Evolutionary conservation across 2,888 invertebrate genomes (phyloP).

Genomic region (Sussaba pulchella): DNA sequence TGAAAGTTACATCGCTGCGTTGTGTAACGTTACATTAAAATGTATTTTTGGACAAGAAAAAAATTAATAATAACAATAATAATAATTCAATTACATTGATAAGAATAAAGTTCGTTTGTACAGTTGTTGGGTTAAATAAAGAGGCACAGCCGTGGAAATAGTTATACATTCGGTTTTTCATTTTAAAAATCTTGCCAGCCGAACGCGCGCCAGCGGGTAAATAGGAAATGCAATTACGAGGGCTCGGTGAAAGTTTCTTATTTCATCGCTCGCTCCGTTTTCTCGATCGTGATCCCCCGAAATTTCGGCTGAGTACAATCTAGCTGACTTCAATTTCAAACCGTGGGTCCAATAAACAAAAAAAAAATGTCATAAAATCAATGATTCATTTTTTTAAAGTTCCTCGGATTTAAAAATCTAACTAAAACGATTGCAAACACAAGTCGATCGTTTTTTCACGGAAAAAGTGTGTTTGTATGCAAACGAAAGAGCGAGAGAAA

Average conservation of each 20-base stretch:
- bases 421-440: not conserved
- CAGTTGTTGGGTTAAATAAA: slow-evolving; percentile 53
- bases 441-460: not conserved
- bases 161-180: slow-evolving; percentile 35
- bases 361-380: too few species aligned
- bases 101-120: slow-evolving; percentile 58
- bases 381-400: too few species aligned
- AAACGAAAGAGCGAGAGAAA: not conserved
- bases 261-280: not conserved
- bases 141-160: slow-evolving; percentile 58
- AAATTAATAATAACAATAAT: not conserved
- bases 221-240: slow-evolving; percentile 14
- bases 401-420: too few species aligned
- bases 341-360: too few species aligned
- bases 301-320: too few species aligned
- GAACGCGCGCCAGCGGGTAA: not conserved
- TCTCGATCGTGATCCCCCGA: not conserved
- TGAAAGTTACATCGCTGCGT: not conserved
- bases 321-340: too few species aligned
- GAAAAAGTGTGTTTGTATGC: not conserved
- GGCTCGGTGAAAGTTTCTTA: not conserved
- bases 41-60: slow-evolving; percentile 11
- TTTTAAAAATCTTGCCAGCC: slow-evolving; percentile 30
- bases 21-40: not conserved
- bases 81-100: slow-evolving; percentile 37